phyloP scores from a whole-genome alignment of 2,888 invertebrate genomes.

The Aricia artaxerxes region DNA sequence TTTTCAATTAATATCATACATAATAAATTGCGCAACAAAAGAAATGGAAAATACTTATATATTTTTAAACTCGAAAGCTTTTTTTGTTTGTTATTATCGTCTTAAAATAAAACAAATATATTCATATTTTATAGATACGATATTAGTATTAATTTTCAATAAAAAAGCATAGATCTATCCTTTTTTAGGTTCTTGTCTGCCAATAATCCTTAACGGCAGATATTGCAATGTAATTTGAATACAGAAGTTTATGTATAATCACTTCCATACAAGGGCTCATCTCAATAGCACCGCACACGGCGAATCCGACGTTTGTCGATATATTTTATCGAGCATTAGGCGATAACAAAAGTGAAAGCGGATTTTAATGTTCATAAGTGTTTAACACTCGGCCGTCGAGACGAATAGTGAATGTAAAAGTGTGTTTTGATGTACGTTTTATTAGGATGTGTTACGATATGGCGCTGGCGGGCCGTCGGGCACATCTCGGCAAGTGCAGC shows the following conservation, averaged over 20 bases:
- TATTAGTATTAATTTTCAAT: not conserved
- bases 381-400: conserved; percentile 41
- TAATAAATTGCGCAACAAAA: not conserved
- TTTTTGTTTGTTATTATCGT: not conserved
- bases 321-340: conserved; percentile 43
- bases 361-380: conserved; percentile 43
- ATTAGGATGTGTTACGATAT: conserved; percentile 52
- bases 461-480: conserved; percentile 54
- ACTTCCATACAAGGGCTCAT: conserved; percentile 28
- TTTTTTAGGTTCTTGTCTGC: not conserved
- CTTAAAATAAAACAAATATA: not conserved
- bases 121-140: not conserved
- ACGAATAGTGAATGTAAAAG: conserved; percentile 43
- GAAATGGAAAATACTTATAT: not conserved
- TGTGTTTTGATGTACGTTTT: conserved; percentile 38
- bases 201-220: conserved; percentile 10
- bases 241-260: not conserved
- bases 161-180: not conserved
- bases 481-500: conserved; percentile 74
- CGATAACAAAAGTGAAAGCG: conserved; percentile 51
- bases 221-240: not conserved
- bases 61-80: not conserved
- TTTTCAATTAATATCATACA: not conserved
- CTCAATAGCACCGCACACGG: conserved; percentile 52
- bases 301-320: conserved; percentile 41